Percentiles rank a stretch among this genome's conserved stretches.
These are phyloP conservation scores for Aurelia coerulea DNA, from an alignment of 30 jellyfish, hydroid and myxozoan genomes.

Conservation along the genomic window DNA sequence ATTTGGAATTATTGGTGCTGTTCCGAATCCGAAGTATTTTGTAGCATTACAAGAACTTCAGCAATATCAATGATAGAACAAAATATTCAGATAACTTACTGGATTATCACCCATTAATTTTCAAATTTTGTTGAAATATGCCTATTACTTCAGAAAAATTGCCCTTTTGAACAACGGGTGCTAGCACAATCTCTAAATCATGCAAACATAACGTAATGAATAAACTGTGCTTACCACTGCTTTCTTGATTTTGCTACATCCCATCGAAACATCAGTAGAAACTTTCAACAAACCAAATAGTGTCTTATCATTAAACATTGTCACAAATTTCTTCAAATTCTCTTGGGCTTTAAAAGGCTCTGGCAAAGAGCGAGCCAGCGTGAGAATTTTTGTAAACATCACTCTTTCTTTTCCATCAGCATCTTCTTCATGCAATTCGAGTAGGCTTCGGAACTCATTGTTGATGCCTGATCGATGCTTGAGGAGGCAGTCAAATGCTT, in stretches of 20 bases:
- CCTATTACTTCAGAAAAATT: too few relatives aligned
- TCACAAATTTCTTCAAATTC: conserved; percentile 76
- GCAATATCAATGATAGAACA: too few relatives aligned
- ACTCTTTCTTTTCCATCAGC: conserved; percentile 34
- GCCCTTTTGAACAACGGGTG: too few relatives aligned
- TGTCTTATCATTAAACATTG: conserved; percentile 66
- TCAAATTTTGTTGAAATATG: too few relatives aligned
- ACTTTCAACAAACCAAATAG: conserved; percentile 38
- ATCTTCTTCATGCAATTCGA: conserved; percentile 41
- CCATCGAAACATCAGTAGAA: conserved; percentile 64
- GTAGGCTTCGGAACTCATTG: conserved; percentile 39
- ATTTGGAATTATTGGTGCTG: too few relatives aligned
- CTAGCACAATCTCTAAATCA: background rate
- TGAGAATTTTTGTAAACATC: conserved; percentile 22
- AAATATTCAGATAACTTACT: too few relatives aligned
- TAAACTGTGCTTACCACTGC: conserved; percentile 47
- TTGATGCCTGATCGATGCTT: conserved; percentile 55
- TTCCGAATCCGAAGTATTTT: too few relatives aligned
- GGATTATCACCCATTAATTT: too few relatives aligned
- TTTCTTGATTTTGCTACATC: conserved; percentile 76
- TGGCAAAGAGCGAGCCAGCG: conserved; percentile 72
- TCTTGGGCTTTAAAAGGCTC: conserved; percentile 94
- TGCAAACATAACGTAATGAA: too few relatives aligned
- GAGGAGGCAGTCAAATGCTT: conserved; percentile 58
- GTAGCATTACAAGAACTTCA: too few relatives aligned